Percentiles rank a stretch among this genome's conserved stretches.
Conservation (phyloP, 2,797 vertebrate genomes). For the Delichon dasypus region DNA sequence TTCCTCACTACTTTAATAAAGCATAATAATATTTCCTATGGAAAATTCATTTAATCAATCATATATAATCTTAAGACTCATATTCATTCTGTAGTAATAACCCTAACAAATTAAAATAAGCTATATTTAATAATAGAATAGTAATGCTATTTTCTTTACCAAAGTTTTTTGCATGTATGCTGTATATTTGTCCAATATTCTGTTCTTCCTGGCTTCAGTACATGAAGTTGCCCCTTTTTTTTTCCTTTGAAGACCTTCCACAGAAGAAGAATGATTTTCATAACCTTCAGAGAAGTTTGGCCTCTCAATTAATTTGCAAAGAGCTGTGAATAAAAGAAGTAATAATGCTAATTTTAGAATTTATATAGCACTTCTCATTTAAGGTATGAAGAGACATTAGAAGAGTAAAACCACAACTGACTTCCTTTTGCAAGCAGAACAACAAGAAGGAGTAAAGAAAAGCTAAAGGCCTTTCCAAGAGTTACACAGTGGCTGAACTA, state of each 20-base stretch:
- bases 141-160: neutral
- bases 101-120: neutral
- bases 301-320: neutral
- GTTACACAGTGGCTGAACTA: neutral
- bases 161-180: neutral
- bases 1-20: neutral
- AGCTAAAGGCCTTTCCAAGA: conserved; percentile 10
- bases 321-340: neutral
- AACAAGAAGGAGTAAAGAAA: neutral
- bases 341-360: neutral
- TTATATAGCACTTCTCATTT: neutral
- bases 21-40: neutral
- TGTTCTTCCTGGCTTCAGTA: neutral
- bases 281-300: neutral
- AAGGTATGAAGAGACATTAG: neutral
- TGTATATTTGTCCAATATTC: neutral
- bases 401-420: neutral
- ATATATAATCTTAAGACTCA: neutral
- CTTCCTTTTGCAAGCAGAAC: neutral
- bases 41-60: neutral
- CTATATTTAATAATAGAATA: neutral
- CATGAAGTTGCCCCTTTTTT: neutral
- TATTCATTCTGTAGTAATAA: neutral
- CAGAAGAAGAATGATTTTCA: neutral
- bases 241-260: neutral